Evolutionary conservation across 2,113 vertebrate genomes (phyloP).

Genomic region (Ifrita kowaldi): DNA sequence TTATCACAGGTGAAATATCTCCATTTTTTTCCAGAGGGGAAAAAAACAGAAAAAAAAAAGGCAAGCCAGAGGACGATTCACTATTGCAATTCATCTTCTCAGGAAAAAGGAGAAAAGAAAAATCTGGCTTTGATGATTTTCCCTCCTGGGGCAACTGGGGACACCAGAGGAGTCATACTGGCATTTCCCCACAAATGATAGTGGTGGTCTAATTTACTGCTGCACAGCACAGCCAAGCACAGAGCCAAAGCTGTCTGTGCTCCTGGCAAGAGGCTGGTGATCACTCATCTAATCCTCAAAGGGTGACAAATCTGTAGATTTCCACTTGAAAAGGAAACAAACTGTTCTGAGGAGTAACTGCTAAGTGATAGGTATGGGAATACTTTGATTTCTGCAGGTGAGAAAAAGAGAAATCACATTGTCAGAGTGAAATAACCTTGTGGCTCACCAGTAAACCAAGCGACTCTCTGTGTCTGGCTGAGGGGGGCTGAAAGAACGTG

Average conservation of each 20-base stretch:
- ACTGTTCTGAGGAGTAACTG: neutral
- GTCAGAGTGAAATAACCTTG: neutral
- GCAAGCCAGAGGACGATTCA: neutral
- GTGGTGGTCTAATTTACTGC: neutral
- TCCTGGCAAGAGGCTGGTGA: neutral
- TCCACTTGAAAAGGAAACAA: constrained; percentile 29
- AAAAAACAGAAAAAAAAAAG: too few relatives aligned
- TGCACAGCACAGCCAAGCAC: neutral
- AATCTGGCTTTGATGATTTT: neutral
- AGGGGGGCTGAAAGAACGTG: accelerated
- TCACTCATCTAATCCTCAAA: constrained; percentile 20
- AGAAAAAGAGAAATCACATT: neutral
- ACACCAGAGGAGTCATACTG: neutral
- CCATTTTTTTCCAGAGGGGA: neutral
- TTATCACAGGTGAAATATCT: neutral
- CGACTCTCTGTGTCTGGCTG: neutral
- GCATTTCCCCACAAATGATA: neutral
- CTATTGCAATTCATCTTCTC: neutral
- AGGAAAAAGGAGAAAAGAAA: neutral
- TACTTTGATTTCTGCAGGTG: constrained; percentile 12
- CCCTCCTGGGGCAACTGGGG: neutral
- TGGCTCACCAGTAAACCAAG: neutral
- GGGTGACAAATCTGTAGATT: neutral
- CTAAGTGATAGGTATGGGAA: constrained; percentile 8
- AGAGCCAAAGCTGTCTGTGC: neutral